Evolutionary conservation across 2,797 vertebrate genomes (phyloP).

Genomic region (Halcyon chelicuti): DNA sequence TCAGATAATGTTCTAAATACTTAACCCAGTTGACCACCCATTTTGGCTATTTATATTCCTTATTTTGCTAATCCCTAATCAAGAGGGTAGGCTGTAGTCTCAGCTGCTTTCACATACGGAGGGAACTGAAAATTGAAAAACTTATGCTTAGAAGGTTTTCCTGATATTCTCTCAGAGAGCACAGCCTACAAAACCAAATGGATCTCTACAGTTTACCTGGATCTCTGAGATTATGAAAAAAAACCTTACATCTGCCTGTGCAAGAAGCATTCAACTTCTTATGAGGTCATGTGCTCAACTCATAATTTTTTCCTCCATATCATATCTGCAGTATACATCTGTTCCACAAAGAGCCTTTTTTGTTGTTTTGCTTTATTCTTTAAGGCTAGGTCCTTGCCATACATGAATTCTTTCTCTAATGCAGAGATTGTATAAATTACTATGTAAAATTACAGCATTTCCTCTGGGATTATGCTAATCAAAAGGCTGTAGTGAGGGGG

Average conservation of each 20-base stretch:
- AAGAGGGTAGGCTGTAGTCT: not conserved
- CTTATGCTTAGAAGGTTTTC: not conserved
- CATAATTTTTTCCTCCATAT: not conserved
- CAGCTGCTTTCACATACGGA: not conserved
- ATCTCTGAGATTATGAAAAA: not conserved
- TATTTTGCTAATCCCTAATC: not conserved
- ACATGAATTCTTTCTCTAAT: not conserved
- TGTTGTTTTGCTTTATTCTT: not conserved
- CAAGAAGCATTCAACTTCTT: not conserved
- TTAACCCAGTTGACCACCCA: not conserved
- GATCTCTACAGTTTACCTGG: not conserved
- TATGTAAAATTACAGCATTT: not conserved
- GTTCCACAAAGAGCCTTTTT: not conserved
- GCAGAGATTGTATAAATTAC: not conserved
- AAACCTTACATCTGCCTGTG: rapidly evolving
- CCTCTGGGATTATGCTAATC: not conserved
- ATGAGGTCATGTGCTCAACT: not conserved
- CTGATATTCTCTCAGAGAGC: not conserved
- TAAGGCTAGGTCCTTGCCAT: not conserved
- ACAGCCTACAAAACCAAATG: not conserved
- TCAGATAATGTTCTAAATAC: not conserved
- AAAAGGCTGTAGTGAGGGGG: not conserved
- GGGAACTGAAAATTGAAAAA: not conserved
- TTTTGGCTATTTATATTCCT: not conserved
- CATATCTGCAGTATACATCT: not conserved